Base-by-base conservation (phyloP, 2,113 vertebrate species). In the Rhinogobius similis region DNA sequence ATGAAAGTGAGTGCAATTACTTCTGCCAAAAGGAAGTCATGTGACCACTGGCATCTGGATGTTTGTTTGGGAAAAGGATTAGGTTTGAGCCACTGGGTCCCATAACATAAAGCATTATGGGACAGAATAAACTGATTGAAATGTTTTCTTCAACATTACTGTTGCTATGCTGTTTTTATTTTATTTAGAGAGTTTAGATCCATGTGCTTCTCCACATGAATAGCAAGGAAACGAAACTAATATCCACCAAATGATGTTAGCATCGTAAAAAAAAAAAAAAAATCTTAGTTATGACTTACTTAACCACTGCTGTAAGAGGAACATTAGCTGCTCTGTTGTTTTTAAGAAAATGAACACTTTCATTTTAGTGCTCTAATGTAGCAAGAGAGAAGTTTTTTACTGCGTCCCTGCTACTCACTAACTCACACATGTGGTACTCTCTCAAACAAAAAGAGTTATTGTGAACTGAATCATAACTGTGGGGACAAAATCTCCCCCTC, bases 281-380 rank as follows among this genome's bases (percentile, higher is more conserved):
- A n/a, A n/a, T n/a, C n/a, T n/a, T 18, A 44, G 12, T 41, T 43
- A 14, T 43, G 41, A 20, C 5, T 20, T 46, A 20, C 16, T 46
- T 7, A 26, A 12, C 12, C 5, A 26, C 53, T 56, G 53, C 12
- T 56, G 52, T 8, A 10, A 1, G 74, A 77, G 62, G 44, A 68
- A 70, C 69, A 78, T 82, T 75, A 82, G 83, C 53, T 14, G 72
- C 66, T 55, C 82, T 78, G 73, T 50, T 76, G 74, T 82, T 86
- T 80, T 68, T 85, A 72, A 79, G 70, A 83, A 23, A 62, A 81
- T 62, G 68, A 85, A 84, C 80, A 76, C 66, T 75, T 67, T 81
- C 44, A 39, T 75, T 83, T 83, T 84, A 83, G 63, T 78, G 64
- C 72, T 56, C 70, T 64, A 21, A 78, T 78, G 77, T 73, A 82